Evolutionary conservation across 53 echinoderm and acorn worm genomes (phyloP), one percentile per base, ranked within the genome.

Genomic region (Antedon mediterranea): DNA sequence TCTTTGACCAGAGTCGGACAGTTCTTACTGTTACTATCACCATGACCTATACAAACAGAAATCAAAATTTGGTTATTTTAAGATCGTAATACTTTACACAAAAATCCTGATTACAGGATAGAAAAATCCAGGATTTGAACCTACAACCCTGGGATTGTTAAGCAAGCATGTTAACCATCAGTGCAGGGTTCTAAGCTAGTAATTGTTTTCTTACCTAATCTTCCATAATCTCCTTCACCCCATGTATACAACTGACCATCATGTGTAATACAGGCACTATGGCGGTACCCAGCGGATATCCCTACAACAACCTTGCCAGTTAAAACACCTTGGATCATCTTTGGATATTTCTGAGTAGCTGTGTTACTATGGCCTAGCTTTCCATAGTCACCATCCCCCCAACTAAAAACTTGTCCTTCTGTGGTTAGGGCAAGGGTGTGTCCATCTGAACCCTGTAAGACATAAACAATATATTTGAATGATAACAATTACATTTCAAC

Each of bases 311-410:
- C 83, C 82, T 95, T 95, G 75, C 91, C 91, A 2, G 82, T 83
- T 43, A 95, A 79, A 20, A 91, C 75, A 26, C 91, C 91, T 34
- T 85, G 85, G 4, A 91, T 81, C 42, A 91, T 80, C 82, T 95
- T 95, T 74, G 95, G 95, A 72, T 95, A 95, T 77, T 95, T 95
- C 84, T 95, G 95, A 32, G 95, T 95, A n/a, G 89, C 85, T 0
- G 91, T 91, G 82, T 95, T 95, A 37, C 95, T 87, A 34, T 95
- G 95, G 44, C 95, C 95, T 4, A 95, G 83, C 73, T 95, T 95
- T 30, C 95, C 95, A 71, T 95, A 95, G 76, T 95, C 95, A 28
- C 95, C 95, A 71, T 95, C 95, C 28, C 95, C 95, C 95, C 95
- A 95, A 85, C 91, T 92, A 83, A 92, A 95, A 32, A 95, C 92